Evolutionary conservation across 2,797 vertebrate genomes (phyloP).

Genomic region (Pseudochirops corinnae): DNA sequence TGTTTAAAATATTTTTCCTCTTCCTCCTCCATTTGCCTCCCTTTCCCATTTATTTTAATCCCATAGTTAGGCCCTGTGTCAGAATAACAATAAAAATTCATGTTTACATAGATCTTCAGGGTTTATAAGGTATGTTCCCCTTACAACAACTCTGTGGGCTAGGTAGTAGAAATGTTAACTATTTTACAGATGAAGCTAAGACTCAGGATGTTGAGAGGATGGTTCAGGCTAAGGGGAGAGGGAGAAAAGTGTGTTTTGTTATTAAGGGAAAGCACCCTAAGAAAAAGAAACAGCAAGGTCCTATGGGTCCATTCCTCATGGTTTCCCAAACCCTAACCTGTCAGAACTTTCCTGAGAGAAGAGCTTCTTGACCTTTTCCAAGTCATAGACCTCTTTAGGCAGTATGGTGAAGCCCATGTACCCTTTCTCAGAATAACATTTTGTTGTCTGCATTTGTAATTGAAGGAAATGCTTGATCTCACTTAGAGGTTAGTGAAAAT

Average conservation of each 20-base stretch:
- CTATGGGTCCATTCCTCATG: not conserved
- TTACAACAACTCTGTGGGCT: not conserved
- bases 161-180: not conserved
- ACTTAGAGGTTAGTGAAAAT: not conserved
- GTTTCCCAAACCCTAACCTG: not conserved
- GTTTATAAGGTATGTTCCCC: not conserved
- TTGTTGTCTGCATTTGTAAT: not conserved
- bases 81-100: not conserved
- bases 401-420: not conserved
- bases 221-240: not conserved
- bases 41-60: not conserved
- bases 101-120: not conserved
- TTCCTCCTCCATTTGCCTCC: not conserved
- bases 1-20: not conserved
- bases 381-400: not conserved
- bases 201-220: not conserved
- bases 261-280: not conserved
- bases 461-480: not conserved
- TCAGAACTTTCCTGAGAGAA: not conserved
- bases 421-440: not conserved
- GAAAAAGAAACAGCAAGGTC: not conserved
- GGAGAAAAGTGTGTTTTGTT: not conserved
- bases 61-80: not conserved
- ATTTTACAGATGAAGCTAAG: not conserved
- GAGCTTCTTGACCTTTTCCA: not conserved